Evolutionary conservation across 2,113 vertebrate genomes (phyloP).

Genomic region (Hemichromis elongatus): DNA sequence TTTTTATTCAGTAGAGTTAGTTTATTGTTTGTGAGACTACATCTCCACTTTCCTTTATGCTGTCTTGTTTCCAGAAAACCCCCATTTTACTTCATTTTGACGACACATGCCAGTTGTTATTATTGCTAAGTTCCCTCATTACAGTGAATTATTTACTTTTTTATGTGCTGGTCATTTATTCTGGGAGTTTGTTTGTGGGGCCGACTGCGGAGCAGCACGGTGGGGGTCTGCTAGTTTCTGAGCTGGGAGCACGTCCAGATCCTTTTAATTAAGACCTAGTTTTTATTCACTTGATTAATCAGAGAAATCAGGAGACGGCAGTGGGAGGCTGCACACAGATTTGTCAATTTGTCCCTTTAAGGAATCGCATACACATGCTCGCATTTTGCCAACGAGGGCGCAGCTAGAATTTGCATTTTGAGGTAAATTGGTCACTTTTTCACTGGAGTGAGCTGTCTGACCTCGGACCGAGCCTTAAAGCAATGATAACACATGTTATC

Average conservation of each 20-base stretch:
- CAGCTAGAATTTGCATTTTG: slow-evolving; percentile 68
- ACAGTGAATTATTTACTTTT: slow-evolving; percentile 65
- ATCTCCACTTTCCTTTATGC: slow-evolving; percentile 23
- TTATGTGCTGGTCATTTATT: slow-evolving; percentile 58
- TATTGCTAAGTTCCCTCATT: slow-evolving; percentile 68
- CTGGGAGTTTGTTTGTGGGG: slow-evolving; percentile 53
- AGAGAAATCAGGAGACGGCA: slow-evolving; percentile 66
- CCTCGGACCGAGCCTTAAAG: slow-evolving; percentile 52
- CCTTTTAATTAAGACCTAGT: slow-evolving; percentile 73
- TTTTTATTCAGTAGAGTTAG: slow-evolving; percentile 47
- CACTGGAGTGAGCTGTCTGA: slow-evolving; percentile 65
- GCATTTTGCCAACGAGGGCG: slow-evolving; percentile 57
- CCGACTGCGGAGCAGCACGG: slow-evolving; percentile 38
- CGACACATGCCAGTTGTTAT: slow-evolving; percentile 61
- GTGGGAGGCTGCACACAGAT: slow-evolving; percentile 69
- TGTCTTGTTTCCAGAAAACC: slow-evolving; percentile 32
- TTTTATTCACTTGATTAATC: slow-evolving; percentile 76
- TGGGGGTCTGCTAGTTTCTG: slow-evolving; percentile 63
- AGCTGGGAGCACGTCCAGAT: slow-evolving; percentile 65
- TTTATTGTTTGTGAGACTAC: slow-evolving; percentile 45
- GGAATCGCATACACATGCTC: slow-evolving; percentile 48
- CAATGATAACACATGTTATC: slow-evolving; percentile 22
- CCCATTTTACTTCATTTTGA: slow-evolving; percentile 59
- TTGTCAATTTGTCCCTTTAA: slow-evolving; percentile 72
- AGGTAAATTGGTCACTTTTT: slow-evolving; percentile 74